phyloP scores from a whole-genome alignment of 1,140 invertebrate genomes.

The Brachionus calyciflorus region DNA sequence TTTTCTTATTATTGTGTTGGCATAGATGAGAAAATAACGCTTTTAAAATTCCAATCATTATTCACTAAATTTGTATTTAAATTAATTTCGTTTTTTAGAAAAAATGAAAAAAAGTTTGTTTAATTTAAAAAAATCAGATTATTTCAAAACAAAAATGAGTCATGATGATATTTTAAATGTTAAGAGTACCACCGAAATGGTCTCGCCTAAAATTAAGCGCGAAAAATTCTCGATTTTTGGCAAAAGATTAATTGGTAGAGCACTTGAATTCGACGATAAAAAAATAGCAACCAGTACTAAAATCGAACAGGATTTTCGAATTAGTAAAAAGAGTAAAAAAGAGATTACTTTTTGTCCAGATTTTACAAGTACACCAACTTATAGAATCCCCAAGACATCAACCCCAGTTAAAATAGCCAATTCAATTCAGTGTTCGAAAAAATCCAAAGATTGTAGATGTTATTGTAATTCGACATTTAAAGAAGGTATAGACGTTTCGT shows the following conservation, averaged over 20 bases:
- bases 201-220: not conserved
- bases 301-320: not conserved
- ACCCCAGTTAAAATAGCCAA: not conserved
- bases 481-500: not conserved
- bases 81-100: not conserved
- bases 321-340: too few species aligned
- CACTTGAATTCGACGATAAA: not conserved
- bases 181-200: not conserved
- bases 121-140: not conserved
- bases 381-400: constrained; percentile 1
- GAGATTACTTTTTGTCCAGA: constrained; percentile 6
- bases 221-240: not conserved
- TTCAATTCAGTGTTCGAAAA: not conserved
- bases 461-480: constrained; percentile 28
- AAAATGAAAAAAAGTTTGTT: constrained; percentile 26
- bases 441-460: not conserved
- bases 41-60: constrained; percentile 40
- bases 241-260: not conserved
- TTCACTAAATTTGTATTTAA: too few species aligned
- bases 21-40: not conserved
- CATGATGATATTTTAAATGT: too few species aligned
- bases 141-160: not conserved
- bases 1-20: not conserved
- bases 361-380: constrained; percentile 16
- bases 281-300: not conserved